These are phyloP conservation scores for Vespertilio murinus DNA, from an alignment of 2,797 vertebrate genomes.

Conservation along the genomic window DNA sequence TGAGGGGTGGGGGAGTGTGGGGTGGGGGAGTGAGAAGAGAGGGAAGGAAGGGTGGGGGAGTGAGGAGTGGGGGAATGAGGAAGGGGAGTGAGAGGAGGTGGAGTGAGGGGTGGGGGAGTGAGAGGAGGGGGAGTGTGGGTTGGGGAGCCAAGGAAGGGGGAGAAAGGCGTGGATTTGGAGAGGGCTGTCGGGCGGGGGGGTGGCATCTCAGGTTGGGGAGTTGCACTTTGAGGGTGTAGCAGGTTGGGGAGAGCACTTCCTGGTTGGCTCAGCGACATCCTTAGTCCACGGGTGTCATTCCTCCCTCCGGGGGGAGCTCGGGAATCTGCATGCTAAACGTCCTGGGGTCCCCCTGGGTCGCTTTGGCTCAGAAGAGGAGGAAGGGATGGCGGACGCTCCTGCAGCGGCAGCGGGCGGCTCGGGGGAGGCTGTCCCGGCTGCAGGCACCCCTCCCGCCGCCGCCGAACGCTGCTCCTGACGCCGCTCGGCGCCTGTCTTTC, in stretches of 20 bases:
- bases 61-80: too few relatives aligned
- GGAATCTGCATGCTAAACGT: not conserved
- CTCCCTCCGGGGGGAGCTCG: not conserved
- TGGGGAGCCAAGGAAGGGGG: too few relatives aligned
- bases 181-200: fast-evolving
- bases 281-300: not conserved
- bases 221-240: fast-evolving
- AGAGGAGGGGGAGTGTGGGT: fast-evolving
- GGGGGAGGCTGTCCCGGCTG: not conserved
- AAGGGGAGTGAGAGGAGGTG: too few relatives aligned
- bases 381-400: not conserved
- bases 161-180: too few relatives aligned
- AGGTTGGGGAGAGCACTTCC: not conserved
- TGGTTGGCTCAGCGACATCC: not conserved
- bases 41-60: too few relatives aligned
- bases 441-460: fast-evolving
- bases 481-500: slow-evolving; percentile 1
- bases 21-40: too few relatives aligned
- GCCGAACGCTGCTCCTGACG: fast-evolving
- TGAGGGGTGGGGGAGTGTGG: fast-evolving
- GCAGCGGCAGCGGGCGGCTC: fast-evolving
- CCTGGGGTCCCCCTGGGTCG: not conserved
- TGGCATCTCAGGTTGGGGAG: too few relatives aligned
- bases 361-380: not conserved
- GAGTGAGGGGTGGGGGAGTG: too few relatives aligned